Percentiles rank a stretch among this genome's conserved stretches.
Conservation (phyloP, 2,113 vertebrate species). For the Australoheros scitulus region DNA sequence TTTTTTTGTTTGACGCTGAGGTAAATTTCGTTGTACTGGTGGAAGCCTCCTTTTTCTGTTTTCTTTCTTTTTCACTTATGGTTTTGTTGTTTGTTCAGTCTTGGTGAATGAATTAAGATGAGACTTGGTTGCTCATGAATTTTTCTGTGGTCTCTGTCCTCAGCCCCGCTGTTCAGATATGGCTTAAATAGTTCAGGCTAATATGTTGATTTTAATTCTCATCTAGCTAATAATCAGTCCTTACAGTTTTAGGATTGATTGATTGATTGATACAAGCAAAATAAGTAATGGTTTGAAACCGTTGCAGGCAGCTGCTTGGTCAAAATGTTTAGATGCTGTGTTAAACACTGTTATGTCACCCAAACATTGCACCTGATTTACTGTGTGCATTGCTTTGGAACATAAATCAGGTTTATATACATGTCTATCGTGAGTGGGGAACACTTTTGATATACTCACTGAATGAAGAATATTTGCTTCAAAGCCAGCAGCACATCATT, state of each 20-base stretch:
- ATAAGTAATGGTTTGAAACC: neutral
- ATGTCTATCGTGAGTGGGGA: neutral
- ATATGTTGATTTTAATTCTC: neutral
- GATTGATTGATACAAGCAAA: neutral
- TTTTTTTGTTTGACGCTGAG: neutral
- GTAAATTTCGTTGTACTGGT: neutral
- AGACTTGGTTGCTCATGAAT: neutral
- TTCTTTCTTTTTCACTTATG: neutral
- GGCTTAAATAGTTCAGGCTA: neutral
- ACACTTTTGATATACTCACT: neutral
- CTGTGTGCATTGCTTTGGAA: neutral
- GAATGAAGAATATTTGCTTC: neutral
- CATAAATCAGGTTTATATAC: accelerated
- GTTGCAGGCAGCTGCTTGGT: neutral
- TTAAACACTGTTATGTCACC: neutral
- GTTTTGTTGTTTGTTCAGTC: neutral
- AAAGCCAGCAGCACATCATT: neutral
- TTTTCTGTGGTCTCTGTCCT: neutral
- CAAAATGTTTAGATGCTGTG: neutral
- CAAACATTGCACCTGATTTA: too few relatives aligned
- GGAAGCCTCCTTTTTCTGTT: neutral
- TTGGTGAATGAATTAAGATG: neutral
- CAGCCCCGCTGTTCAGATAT: accelerated
- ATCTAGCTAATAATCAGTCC: neutral
- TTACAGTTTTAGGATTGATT: neutral